A percentile compares a stretch with the other conserved stretches of the same genome.
Evolutionary conservation across 2,888 invertebrate genomes (phyloP).

Genomic region (Drosophila nr. perissopoda): DNA sequence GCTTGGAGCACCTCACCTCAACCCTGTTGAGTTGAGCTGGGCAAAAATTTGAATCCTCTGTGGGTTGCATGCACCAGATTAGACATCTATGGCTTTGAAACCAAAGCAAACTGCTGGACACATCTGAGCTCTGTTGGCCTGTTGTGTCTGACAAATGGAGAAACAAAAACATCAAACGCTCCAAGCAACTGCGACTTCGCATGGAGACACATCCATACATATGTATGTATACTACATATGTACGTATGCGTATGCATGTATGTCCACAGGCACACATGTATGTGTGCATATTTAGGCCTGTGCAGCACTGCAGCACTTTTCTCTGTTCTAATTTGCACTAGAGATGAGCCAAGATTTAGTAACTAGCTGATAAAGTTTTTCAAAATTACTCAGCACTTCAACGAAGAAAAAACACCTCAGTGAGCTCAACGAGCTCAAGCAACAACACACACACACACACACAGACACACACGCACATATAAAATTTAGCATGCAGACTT

Average conservation of each 20-base stretch:
- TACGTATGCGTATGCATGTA: not conserved
- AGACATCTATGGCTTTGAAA: constrained; percentile 28
- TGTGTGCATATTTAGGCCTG: not conserved
- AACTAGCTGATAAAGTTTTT: not conserved
- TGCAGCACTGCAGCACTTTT: not conserved
- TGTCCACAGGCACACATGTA: not conserved
- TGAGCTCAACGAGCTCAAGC: not conserved
- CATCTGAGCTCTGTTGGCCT: constrained; percentile 13
- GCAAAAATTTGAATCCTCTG: constrained; percentile 16
- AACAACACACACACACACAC: not conserved
- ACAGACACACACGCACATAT: not conserved
- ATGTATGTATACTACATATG: not conserved
- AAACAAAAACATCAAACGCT: constrained; percentile 48
- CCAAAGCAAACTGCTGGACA: constrained; percentile 23
- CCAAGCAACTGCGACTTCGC: constrained; percentile 23
- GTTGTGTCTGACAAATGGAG: constrained; percentile 25
- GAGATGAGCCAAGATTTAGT: constrained; percentile 7
- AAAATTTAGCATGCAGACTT: not conserved
- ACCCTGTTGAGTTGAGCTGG: not conserved
- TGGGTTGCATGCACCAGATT: constrained; percentile 41
- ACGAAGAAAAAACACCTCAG: not conserved
- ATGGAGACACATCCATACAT: constrained; percentile 4
- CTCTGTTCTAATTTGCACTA: constrained; percentile 1
- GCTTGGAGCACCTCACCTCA: constrained; percentile 9
- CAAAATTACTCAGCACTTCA: not conserved